These are phyloP conservation scores for Orthonevra nobilis DNA, from an alignment of 2,888 invertebrate species.

Conservation along the genomic window DNA sequence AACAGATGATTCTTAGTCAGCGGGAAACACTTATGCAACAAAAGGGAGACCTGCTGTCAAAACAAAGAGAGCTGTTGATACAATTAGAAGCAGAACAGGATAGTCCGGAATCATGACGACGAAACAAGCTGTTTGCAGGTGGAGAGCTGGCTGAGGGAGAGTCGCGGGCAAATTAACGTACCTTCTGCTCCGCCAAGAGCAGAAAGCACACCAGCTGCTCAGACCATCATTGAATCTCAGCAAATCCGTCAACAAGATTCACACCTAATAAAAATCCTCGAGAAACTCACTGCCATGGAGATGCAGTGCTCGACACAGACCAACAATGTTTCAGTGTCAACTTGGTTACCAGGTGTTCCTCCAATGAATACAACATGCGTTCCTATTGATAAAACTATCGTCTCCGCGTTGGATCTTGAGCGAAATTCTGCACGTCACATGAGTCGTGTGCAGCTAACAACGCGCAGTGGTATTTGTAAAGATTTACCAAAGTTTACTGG, in stretches of 20 bases:
- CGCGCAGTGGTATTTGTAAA: conserved; percentile 15
- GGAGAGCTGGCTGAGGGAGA: conserved; percentile 5
- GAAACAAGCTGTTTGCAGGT: neutral
- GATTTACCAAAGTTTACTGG: conserved; percentile 17
- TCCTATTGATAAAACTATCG: neutral
- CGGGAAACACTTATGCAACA: conserved; percentile 3
- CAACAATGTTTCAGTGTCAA: neutral
- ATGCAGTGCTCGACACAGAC: neutral
- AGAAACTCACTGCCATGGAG: neutral
- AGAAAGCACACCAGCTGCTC: neutral
- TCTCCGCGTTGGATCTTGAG: neutral
- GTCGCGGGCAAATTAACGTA: neutral
- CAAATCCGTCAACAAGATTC: neutral
- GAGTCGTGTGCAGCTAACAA: conserved; percentile 34
- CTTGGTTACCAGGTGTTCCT: neutral
- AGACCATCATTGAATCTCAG: neutral
- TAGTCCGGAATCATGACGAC: neutral
- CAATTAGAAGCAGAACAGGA: conserved; percentile 1
- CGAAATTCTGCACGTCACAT: neutral
- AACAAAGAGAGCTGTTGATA: neutral
- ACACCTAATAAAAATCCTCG: neutral
- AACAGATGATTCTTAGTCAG: neutral
- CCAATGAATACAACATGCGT: neutral
- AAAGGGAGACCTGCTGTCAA: conserved; percentile 4
- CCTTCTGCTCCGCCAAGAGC: conserved; percentile 2